These are phyloP conservation scores for Tolmerus cingulatus DNA, from an alignment of 2,888 invertebrate species.

Conservation along the genomic window DNA sequence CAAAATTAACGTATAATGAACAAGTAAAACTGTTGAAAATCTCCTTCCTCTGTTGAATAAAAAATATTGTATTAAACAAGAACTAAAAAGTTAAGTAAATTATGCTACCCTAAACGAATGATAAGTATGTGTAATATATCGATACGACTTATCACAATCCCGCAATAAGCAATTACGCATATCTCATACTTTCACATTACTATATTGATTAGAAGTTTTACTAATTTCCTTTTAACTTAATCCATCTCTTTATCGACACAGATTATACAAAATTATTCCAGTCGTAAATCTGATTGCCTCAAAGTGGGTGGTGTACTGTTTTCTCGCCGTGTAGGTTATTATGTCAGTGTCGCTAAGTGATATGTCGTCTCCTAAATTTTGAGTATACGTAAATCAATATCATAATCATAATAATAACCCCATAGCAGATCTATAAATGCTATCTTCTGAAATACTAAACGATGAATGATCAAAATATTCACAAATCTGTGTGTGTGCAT, in stretches of 20 bases:
- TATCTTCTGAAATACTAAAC: neutral
- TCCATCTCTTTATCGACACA: neutral
- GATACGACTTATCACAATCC: neutral
- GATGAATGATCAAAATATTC: neutral
- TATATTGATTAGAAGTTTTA: neutral
- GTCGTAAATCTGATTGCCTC: neutral
- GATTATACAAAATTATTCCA: neutral
- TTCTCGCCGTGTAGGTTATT: neutral
- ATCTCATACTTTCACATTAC: neutral
- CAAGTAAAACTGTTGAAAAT: too few species aligned
- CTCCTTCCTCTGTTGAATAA: too few species aligned
- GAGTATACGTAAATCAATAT: neutral
- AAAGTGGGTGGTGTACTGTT: too few species aligned
- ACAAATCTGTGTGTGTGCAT: neutral
- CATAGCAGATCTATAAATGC: neutral
- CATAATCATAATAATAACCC: neutral
- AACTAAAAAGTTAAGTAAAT: too few species aligned
- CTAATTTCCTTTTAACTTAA: neutral
- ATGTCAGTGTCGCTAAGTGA: neutral
- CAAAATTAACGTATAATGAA: too few species aligned
- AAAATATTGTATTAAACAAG: too few species aligned
- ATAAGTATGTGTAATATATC: neutral
- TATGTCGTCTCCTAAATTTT: neutral
- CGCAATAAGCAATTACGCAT: neutral
- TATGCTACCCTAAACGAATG: too few species aligned